These are phyloP conservation scores for Albula glossodonta DNA, from an alignment of 2,113 vertebrate species.

Conservation along the genomic window DNA sequence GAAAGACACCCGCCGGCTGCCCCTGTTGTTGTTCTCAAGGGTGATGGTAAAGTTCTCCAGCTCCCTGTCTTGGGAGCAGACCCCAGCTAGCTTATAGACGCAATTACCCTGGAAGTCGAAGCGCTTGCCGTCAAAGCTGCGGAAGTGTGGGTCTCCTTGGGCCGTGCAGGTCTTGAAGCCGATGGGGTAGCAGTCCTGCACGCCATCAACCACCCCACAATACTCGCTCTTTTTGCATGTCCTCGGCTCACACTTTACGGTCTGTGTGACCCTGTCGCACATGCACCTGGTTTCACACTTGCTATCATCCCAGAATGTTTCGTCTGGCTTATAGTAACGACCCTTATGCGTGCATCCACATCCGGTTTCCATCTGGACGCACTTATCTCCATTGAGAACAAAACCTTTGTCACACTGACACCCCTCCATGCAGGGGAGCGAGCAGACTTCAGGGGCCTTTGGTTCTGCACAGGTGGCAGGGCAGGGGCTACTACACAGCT, in stretches of 20 bases:
- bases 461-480: slow-evolving; percentile 32
- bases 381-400: slow-evolving; percentile 37
- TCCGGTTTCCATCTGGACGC: slow-evolving; percentile 24
- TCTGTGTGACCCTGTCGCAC: slow-evolving; percentile 12
- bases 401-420: slow-evolving; percentile 50
- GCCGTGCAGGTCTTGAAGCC: slow-evolving; percentile 49
- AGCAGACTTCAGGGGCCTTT: not conserved
- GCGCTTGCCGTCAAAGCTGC: slow-evolving; percentile 56
- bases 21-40: slow-evolving; percentile 53
- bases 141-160: slow-evolving; percentile 61
- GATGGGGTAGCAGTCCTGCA: slow-evolving; percentile 60
- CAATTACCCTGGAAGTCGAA: slow-evolving; percentile 71
- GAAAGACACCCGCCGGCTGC: slow-evolving; percentile 28
- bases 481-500: slow-evolving; percentile 32
- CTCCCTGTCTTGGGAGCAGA: slow-evolving; percentile 18
- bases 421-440: slow-evolving; percentile 22
- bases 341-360: slow-evolving; percentile 42
- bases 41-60: slow-evolving; percentile 63
- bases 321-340: slow-evolving; percentile 3
- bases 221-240: slow-evolving; percentile 33
- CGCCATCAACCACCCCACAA: slow-evolving; percentile 57
- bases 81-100: slow-evolving; percentile 55
- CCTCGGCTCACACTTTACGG: slow-evolving; percentile 23
- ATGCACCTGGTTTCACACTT: slow-evolving; percentile 26
- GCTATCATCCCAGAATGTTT: slow-evolving; percentile 30